Evolutionary conservation across 35 echinoderm and acorn worm genomes (phyloP).

Genomic region (Strongylocentrotus purpuratus): DNA sequence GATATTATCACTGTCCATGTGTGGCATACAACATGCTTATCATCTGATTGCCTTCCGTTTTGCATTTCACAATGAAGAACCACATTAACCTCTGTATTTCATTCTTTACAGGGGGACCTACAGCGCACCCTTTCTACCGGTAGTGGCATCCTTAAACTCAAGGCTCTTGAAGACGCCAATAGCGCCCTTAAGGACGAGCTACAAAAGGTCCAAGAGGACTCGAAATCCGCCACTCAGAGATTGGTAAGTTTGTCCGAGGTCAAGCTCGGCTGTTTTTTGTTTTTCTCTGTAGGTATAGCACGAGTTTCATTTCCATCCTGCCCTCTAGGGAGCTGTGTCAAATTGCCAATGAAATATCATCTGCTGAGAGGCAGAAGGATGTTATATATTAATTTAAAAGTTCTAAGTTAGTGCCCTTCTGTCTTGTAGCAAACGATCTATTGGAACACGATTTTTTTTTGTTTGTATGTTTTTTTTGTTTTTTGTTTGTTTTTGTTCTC

Average conservation of each 20-base stretch:
- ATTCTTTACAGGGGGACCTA: constrained; percentile 15
- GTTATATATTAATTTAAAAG: too few species aligned
- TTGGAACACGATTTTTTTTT: too few species aligned
- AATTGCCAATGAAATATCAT: not conserved
- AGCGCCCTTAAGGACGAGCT: constrained; percentile 22
- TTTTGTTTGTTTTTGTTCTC: too few species aligned
- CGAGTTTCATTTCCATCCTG: not conserved
- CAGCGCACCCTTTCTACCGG: not conserved
- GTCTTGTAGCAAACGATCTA: too few species aligned
- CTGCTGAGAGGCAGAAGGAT: too few species aligned
- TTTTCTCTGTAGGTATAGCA: not conserved
- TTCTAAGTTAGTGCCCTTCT: too few species aligned
- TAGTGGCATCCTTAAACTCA: not conserved
- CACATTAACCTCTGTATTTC: not conserved
- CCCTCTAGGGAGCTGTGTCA: not conserved
- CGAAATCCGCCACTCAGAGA: constrained; percentile 7
- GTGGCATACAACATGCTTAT: too few species aligned
- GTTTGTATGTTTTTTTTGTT: too few species aligned
- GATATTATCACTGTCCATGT: too few species aligned
- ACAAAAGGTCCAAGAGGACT: constrained; percentile 5
- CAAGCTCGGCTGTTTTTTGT: not conserved
- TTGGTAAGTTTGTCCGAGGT: constrained; percentile 28
- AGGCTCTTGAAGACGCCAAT: constrained; percentile 14
- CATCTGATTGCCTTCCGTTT: not conserved
- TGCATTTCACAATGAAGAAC: not conserved